phyloP scores from a whole-genome alignment of 2,797 vertebrate genomes.

The Pagetopsis macropterus region DNA sequence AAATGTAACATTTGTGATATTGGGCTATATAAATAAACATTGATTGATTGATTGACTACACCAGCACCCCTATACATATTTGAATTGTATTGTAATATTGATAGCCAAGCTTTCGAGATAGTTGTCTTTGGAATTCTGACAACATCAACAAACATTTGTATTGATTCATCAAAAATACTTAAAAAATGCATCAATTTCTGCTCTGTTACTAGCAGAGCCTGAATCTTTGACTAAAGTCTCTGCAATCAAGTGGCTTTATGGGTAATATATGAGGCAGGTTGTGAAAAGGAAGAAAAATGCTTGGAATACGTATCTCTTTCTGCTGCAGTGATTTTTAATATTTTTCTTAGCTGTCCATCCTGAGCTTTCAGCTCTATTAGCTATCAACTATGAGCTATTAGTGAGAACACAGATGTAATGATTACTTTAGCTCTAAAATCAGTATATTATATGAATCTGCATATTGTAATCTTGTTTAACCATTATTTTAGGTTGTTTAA shows the following conservation, averaged over 20 bases:
- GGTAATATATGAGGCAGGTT: neutral
- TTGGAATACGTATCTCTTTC: neutral
- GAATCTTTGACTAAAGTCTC: no score
- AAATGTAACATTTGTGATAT: no score
- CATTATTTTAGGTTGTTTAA: neutral
- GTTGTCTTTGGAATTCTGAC: no score
- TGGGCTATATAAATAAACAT: no score
- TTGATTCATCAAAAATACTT: neutral
- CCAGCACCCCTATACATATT: no score
- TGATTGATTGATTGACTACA: no score
- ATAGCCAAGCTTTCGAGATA: no score
- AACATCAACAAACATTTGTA: neutral
- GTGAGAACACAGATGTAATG: neutral
- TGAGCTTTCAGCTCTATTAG: neutral
- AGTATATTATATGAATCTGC: neutral
- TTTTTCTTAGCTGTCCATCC: neutral
- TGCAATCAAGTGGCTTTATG: neutral
- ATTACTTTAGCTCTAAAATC: conserved; percentile 4
- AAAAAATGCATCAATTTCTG: neutral
- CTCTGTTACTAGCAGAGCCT: neutral
- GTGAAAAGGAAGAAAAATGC: neutral
- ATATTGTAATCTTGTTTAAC: neutral
- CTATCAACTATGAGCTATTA: no score
- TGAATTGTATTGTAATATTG: no score
- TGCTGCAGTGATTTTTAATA: neutral